A percentile compares a stretch with the other conserved stretches of the same genome.
These are phyloP conservation scores for Chloroceryle amazona DNA, from an alignment of 2,797 vertebrate genomes.

Conservation along the genomic window DNA sequence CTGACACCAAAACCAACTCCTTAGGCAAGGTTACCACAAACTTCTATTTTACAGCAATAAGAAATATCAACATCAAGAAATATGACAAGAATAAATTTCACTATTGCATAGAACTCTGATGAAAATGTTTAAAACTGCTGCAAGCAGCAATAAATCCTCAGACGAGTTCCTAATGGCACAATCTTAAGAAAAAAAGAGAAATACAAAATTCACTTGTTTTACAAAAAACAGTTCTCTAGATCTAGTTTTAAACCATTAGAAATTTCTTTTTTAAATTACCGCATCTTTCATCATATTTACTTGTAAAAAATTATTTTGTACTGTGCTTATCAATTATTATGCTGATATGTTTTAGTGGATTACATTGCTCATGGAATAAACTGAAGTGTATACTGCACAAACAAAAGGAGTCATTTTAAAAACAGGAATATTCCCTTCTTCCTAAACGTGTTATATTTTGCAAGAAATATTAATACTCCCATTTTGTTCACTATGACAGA, in stretches of 20 bases:
- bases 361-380: neutral
- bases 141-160: neutral
- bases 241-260: neutral
- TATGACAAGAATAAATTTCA: neutral
- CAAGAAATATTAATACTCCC: neutral
- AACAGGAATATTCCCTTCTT: neutral
- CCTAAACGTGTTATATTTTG: neutral
- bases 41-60: neutral
- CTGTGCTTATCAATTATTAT: neutral
- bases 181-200: neutral
- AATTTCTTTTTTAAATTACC: rapidly evolving
- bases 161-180: neutral
- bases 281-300: neutral
- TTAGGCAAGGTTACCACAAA: neutral
- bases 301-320: neutral
- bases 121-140: neutral
- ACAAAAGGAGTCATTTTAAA: neutral
- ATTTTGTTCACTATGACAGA: neutral
- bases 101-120: neutral
- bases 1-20: neutral
- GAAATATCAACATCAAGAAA: neutral
- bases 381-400: neutral
- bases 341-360: rapidly evolving
- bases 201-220: neutral
- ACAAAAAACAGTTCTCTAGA: neutral